A percentile compares a stretch with the other conserved stretches of the same genome.
Conservation (phyloP, 2,113 vertebrate genomes). For the Microtus ochrogaster region DNA sequence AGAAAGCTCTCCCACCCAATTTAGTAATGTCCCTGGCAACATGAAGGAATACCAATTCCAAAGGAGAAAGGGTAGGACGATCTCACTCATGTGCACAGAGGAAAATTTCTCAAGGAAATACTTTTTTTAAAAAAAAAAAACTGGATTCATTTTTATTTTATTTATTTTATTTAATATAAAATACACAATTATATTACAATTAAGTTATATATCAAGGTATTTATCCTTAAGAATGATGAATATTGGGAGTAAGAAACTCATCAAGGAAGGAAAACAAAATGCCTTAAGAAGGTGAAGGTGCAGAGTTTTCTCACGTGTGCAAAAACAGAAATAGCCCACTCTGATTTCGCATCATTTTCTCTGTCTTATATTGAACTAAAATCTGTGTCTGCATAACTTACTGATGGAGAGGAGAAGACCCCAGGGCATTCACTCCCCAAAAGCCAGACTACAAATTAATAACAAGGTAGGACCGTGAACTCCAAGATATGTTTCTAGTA, state of each 20-base stretch:
- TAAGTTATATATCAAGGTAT: not conserved
- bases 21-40: slow-evolving; percentile 10
- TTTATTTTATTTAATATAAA: not conserved
- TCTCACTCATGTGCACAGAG: not conserved
- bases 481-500: not conserved
- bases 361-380: slow-evolving; percentile 9
- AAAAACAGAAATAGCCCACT: not conserved
- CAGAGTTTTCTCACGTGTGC: not conserved
- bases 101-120: slow-evolving; percentile 14
- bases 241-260: not conserved
- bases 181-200: not conserved
- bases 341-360: slow-evolving; percentile 16
- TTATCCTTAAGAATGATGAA: not conserved
- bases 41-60: not conserved
- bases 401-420: slow-evolving; percentile 45
- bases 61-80: slow-evolving; percentile 1
- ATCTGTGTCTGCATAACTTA: slow-evolving; percentile 18
- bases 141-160: not conserved
- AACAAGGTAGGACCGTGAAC: not conserved
- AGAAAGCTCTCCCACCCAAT: slow-evolving; percentile 28
- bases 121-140: not conserved
- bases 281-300: not conserved
- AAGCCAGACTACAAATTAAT: slow-evolving; percentile 14
- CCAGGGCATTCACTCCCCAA: not conserved
- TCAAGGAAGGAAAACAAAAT: not conserved